Base-by-base conservation (phyloP, 2,888 invertebrate species). In the Acleris literana region DNA sequence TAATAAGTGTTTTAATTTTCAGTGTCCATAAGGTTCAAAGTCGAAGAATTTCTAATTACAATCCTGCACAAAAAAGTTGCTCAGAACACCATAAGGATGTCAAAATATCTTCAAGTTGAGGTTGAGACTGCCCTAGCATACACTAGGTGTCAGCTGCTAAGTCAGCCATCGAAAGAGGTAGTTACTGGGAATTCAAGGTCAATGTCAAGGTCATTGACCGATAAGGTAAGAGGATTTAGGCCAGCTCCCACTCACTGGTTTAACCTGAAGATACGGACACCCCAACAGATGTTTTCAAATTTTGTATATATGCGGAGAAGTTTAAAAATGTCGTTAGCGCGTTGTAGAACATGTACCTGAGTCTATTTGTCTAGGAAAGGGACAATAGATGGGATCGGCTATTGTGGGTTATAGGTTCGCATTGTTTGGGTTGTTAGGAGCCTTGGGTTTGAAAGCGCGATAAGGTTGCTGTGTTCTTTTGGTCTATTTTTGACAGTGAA, bases 241-340 rank as follows among this genome's bases (percentile, higher is more conserved):
- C 84, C 87, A 90, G 91, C 81, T 87, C 88, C 84, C 71, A 59
- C 25, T 2, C 1, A 83, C 91, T 90, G 87, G 85, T 78, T 86
- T 53, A 77, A 86, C 85, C 85, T 84, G 90, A 80, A 90, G 92
- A 89, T 80, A 89, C 84, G 90, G 91, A 92, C 91, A 81, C 82
- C 90, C 80, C 68, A 11, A 4, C 0, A 5, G 5, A 2, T 3
- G 2, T 0, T 0, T 6, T 16, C n/a, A n/a, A 46, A 62, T 61
- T 55, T 69, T 57, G 54, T 78, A 82, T 80, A 72, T 79, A 69
- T 71, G 44, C 43, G 5, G 70, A 75, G 70, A 67, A 60, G 53
- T 67, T 62, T 33, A 70, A 81, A 87, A 86, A 88, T 72, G 73
- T 85, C 73, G 67, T 68, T 73, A 82, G 76, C 78, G 88, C 75